Percentiles rank a stretch among this genome's conserved stretches.
phyloP scores from a whole-genome alignment of 2,888 invertebrate species.

The Brenthis hecate region DNA sequence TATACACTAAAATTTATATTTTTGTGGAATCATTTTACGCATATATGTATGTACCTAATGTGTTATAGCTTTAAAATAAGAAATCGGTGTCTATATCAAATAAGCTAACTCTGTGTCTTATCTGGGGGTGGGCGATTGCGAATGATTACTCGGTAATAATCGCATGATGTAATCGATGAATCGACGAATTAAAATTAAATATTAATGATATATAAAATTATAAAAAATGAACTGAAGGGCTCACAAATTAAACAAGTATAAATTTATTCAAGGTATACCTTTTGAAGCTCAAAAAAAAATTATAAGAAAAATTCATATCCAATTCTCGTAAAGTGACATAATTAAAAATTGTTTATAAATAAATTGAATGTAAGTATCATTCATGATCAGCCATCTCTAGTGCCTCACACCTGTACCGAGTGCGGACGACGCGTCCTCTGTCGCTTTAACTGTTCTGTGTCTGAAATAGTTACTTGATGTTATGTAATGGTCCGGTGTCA shows the following conservation, averaged over 20 bases:
- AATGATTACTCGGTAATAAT: slow-evolving; percentile 12
- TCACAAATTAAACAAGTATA: no score
- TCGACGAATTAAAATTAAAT: not conserved
- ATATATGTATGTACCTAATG: not conserved
- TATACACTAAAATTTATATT: slow-evolving; percentile 18
- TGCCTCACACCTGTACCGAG: not conserved
- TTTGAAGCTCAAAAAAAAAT: no score
- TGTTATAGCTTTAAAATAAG: slow-evolving; percentile 7
- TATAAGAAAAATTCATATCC: no score
- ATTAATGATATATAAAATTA: not conserved
- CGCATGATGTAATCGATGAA: not conserved
- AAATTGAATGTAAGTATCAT: not conserved
- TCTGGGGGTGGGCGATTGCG: slow-evolving; percentile 15
- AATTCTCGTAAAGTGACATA: no score
- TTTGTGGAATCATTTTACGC: slow-evolving; percentile 22
- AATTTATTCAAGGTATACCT: no score
- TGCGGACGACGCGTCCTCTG: no score
- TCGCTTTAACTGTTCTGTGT: not conserved
- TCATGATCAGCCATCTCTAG: slow-evolving; percentile 5
- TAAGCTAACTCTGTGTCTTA: not conserved
- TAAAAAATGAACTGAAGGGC: no score
- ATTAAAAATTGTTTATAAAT: no score
- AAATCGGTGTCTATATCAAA: not conserved
- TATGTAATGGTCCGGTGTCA: not conserved
- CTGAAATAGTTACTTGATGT: not conserved